These are phyloP conservation scores for Diprion similis DNA, from an alignment of 1,140 invertebrate genomes.

Conservation along the genomic window DNA sequence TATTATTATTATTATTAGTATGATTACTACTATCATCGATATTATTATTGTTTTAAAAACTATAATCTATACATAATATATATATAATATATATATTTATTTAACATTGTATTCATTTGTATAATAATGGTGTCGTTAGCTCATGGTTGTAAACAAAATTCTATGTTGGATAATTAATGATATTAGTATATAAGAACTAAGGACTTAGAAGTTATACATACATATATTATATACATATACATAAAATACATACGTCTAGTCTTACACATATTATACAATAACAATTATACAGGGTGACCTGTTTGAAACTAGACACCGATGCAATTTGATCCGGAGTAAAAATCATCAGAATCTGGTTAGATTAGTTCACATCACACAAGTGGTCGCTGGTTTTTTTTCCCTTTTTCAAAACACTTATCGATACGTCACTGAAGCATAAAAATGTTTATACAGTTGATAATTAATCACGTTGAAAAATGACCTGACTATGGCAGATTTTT, in stretches of 20 bases:
- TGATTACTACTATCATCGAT: too few species aligned
- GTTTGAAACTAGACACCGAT: not conserved
- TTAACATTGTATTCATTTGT: conserved; percentile 42
- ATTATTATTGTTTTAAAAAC: conserved; percentile 21
- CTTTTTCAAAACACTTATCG: too few species aligned
- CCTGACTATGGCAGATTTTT: too few species aligned
- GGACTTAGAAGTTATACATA: conserved; percentile 28
- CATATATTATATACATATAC: not conserved
- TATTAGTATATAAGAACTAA: conserved; percentile 30
- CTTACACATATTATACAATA: conserved; percentile 21
- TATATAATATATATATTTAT: conserved; percentile 35
- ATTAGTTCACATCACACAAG: too few species aligned
- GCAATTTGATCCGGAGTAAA: not conserved
- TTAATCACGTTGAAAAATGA: too few species aligned
- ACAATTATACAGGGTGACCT: conserved; percentile 35
- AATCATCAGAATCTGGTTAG: too few species aligned
- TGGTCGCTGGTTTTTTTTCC: too few species aligned
- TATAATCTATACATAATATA: conserved; percentile 37
- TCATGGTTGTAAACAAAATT: conserved; percentile 29
- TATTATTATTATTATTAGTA: conserved; percentile 23
- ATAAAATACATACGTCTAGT: conserved; percentile 23
- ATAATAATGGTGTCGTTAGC: conserved; percentile 33
- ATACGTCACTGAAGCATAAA: too few species aligned
- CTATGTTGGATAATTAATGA: conserved; percentile 29
- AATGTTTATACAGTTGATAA: too few species aligned